These are phyloP conservation scores for Salvelinus alpinus DNA, from an alignment of 2,113 vertebrate species.

Conservation along the genomic window DNA sequence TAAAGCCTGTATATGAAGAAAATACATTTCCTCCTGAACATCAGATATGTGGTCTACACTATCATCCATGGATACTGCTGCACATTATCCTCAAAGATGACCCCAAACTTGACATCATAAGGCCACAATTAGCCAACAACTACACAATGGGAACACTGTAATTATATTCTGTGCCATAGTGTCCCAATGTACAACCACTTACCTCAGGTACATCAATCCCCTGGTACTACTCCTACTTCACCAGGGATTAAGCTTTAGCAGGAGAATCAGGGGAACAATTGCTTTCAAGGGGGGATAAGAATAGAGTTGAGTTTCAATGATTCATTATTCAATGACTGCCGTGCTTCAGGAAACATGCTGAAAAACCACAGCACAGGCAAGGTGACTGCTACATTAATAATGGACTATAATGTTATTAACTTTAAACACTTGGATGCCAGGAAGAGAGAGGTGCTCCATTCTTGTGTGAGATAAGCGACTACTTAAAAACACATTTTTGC, in stretches of 20 bases:
- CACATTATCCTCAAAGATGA: no score
- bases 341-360: constrained; percentile 19
- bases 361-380: constrained; percentile 18
- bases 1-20: neutral
- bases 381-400: constrained; percentile 8
- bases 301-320: constrained; percentile 53
- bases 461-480: no score
- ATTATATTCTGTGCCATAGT: neutral
- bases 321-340: constrained; percentile 52
- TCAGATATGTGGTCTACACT: no score
- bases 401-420: no score
- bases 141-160: no score
- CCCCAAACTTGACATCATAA: no score
- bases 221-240: constrained; percentile 27
- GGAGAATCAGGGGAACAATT: constrained; percentile 51
- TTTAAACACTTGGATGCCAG: no score
- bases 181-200: constrained; percentile 21
- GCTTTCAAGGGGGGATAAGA: constrained; percentile 63
- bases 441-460: no score
- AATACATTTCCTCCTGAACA: no score
- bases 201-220: constrained; percentile 19
- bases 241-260: constrained; percentile 53
- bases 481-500: constrained; percentile 10
- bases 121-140: no score
- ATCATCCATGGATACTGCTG: no score